Evolutionary conservation across 2,888 invertebrate species (phyloP).

Genomic region (Nipponacmea schrenckii): DNA sequence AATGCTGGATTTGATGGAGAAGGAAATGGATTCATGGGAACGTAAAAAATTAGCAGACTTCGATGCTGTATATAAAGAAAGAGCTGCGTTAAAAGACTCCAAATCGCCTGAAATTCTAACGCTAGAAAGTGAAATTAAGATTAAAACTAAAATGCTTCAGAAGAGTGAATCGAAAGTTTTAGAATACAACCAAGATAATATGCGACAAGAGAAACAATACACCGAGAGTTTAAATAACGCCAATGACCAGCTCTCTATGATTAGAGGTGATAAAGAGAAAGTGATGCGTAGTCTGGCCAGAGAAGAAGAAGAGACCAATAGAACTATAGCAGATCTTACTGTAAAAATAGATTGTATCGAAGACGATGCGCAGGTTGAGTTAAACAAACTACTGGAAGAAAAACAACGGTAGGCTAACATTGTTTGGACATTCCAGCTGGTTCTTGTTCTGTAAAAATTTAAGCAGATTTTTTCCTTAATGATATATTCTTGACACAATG

Average conservation of each 20-base stretch:
- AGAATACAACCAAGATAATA: conserved; percentile 14
- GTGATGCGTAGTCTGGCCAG: conserved; percentile 15
- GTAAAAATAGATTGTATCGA: conserved; percentile 41
- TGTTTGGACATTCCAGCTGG: too few relatives aligned
- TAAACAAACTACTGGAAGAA: conserved; percentile 44
- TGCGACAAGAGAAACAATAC: conserved; percentile 12
- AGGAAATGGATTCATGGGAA: conserved; percentile 70
- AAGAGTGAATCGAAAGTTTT: conserved; percentile 20
- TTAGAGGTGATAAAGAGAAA: conserved; percentile 22
- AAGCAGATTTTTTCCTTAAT: too few relatives aligned
- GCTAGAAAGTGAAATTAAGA: conserved; percentile 33
- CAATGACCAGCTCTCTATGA: background rate
- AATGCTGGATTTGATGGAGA: conserved; percentile 48
- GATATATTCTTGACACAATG: too few relatives aligned
- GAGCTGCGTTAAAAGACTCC: conserved; percentile 67
- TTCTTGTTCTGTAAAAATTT: too few relatives aligned
- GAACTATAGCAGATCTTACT: background rate
- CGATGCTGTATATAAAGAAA: conserved; percentile 62
- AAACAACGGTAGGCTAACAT: conserved; percentile 43
- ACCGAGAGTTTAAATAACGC: background rate
- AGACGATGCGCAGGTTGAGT: conserved; percentile 35
- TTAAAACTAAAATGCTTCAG: conserved; percentile 25
- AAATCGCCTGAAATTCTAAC: conserved; percentile 30
- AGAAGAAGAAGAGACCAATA: conserved; percentile 20
- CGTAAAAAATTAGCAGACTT: conserved; percentile 68